These are phyloP conservation scores for Trichonephila clavipes DNA, from an alignment of 1,140 invertebrate species.

Conservation along the genomic window DNA sequence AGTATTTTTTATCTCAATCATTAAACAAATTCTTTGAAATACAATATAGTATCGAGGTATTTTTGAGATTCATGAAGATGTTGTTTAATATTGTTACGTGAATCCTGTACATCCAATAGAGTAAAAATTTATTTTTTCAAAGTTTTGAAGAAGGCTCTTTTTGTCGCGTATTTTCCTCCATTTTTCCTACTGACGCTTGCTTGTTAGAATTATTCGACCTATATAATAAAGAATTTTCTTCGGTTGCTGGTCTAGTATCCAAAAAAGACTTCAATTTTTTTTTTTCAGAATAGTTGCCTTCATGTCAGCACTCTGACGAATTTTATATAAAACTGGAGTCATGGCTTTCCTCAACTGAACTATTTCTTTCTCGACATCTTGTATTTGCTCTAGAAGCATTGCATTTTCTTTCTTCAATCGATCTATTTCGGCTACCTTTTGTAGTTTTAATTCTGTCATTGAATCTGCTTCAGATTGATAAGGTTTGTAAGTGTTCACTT, in stretches of 20 bases:
- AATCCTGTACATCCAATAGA: no score
- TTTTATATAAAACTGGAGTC: background rate
- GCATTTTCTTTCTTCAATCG: conserved; percentile 26
- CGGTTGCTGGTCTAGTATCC: background rate
- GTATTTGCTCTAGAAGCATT: background rate
- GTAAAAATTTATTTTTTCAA: background rate
- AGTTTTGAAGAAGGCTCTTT: background rate
- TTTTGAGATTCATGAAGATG: no score
- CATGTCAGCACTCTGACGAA: conserved; percentile 42
- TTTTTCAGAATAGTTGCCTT: background rate
- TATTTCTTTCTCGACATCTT: background rate
- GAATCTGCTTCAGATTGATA: background rate
- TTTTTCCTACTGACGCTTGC: background rate
- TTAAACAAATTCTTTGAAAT: no score
- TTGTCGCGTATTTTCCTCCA: background rate
- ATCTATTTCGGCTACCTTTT: background rate
- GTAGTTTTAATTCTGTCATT: background rate
- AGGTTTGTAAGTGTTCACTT: background rate
- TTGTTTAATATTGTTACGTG: no score
- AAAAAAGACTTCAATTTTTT: background rate
- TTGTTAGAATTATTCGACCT: background rate
- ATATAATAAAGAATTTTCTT: background rate
- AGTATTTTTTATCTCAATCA: no score
- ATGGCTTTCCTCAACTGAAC: background rate
- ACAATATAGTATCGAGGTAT: no score